Base-by-base conservation (phyloP, 2,113 vertebrate genomes). In the Zeus faber region DNA sequence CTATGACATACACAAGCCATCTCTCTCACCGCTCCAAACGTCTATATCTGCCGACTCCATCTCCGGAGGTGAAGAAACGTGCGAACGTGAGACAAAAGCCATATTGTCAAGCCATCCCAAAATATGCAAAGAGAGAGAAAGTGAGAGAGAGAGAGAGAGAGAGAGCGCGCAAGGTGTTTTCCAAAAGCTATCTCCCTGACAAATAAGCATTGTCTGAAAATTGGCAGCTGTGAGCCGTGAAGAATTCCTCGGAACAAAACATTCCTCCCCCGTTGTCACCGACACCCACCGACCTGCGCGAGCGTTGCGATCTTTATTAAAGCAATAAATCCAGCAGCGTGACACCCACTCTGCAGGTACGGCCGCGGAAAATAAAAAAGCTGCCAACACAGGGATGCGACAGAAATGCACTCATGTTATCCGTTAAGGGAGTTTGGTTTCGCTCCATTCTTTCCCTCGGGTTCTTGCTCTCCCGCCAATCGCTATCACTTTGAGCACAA, bases 141-240 rank as follows among this genome's bases (percentile, higher is more conserved):
- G n/a, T n/a, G n/a, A n/a, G n/a, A n/a, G n/a, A n/a, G n/a, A n/a
- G n/a, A n/a, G n/a, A n/a, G n/a, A n/a, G n/a, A n/a, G n/a, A n/a
- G n/a, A n/a, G n/a, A n/a, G n/a, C n/a, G n/a, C n/a, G n/a, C n/a
- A n/a, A 37, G 77, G 82, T 91, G 80, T 85, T 93, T 89, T 89
- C 89, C 87, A 85, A 76, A 67, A 66, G n/a, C 41, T 72, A 62
- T 72, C 45, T 69, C 63, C 67, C 22, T 72, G 68, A 94, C 89
- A 95, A 91, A 87, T 62, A 55, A 6, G 77, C 84, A 91, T 92
- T 95, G 92, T 95, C 88, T 86, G 65, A 84, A 75, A 85, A 58
- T 74, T 89, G 89, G 89, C 90, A 88, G 54, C 26, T 47, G 63
- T 26, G 51, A 65, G 59, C 41, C 33, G 47, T 60, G 18, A 62